Percentiles rank a stretch among this genome's conserved stretches.
Evolutionary conservation across 2,888 invertebrate genomes (phyloP).

Genomic region (Cheilosia grossa): DNA sequence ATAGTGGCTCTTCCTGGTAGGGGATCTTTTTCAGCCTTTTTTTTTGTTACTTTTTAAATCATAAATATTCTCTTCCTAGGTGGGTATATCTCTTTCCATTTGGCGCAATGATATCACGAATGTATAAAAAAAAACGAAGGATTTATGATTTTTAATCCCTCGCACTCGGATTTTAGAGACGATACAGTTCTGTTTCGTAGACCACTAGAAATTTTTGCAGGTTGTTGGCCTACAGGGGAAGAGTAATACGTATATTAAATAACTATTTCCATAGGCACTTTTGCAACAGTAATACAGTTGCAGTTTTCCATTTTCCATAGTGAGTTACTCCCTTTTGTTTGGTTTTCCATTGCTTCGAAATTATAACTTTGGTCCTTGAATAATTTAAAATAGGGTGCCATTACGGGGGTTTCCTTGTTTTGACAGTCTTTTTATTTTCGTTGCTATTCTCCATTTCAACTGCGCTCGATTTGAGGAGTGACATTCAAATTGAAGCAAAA

Average conservation of each 20-base stretch:
- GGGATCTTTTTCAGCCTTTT: neutral
- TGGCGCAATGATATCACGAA: conserved; percentile 39
- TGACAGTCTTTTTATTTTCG: no score
- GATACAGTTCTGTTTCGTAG: neutral
- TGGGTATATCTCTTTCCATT: conserved; percentile 1
- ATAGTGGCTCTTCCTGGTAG: neutral
- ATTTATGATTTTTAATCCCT: conserved; percentile 1
- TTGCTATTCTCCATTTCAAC: no score
- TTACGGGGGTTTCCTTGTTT: no score
- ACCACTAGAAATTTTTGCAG: conserved; percentile 1
- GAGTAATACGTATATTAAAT: neutral
- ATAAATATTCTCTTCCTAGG: conserved; percentile 2
- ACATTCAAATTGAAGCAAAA: no score
- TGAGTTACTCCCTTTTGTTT: neutral
- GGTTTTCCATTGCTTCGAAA: neutral
- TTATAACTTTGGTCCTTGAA: neutral
- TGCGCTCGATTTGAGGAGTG: no score
- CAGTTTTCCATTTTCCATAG: neutral
- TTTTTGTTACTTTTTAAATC: neutral
- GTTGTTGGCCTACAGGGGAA: conserved; percentile 3
- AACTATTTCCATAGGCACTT: neutral
- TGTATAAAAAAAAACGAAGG: conserved; percentile 6
- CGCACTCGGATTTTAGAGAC: neutral
- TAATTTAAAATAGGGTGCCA: no score
- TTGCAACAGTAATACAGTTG: conserved; percentile 1